phyloP scores from a whole-genome alignment of 2,888 invertebrate genomes.

The Ametastegia equiseti region DNA sequence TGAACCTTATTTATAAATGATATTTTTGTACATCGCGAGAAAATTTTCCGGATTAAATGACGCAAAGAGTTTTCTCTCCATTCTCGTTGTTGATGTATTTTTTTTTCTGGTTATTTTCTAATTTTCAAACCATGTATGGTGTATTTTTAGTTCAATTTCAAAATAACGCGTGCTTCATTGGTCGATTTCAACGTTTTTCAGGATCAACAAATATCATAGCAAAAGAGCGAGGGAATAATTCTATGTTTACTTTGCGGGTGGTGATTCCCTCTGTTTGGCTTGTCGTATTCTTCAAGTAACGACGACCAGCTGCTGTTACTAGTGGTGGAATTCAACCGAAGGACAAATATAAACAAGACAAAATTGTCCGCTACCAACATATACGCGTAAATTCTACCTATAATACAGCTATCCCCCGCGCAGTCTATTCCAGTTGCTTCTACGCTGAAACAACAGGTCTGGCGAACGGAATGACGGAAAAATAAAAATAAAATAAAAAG shows the following conservation, averaged over 20 bases:
- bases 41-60: no score
- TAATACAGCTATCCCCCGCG: background rate
- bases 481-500: background rate
- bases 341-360: conserved; percentile 39
- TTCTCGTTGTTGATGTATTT: no score
- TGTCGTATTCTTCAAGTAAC: conserved; percentile 30
- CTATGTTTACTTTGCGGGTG: conserved; percentile 20
- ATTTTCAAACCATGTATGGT: no score
- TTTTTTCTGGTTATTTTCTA: no score
- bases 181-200: background rate
- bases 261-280: conserved; percentile 16
- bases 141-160: no score
- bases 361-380: conserved; percentile 25
- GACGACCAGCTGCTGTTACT: conserved; percentile 19
- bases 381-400: background rate
- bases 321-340: conserved; percentile 13
- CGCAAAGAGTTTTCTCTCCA: no score
- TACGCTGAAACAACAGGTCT: conserved; percentile 27
- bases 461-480: background rate
- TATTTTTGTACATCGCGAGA: no score
- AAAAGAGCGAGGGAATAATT: background rate
- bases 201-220: conserved; percentile 1
- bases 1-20: no score
- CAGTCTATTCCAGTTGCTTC: background rate
- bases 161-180: background rate